Base-by-base conservation (phyloP, 2,888 invertebrate genomes). In the Lepidochrysops patricia region DNA sequence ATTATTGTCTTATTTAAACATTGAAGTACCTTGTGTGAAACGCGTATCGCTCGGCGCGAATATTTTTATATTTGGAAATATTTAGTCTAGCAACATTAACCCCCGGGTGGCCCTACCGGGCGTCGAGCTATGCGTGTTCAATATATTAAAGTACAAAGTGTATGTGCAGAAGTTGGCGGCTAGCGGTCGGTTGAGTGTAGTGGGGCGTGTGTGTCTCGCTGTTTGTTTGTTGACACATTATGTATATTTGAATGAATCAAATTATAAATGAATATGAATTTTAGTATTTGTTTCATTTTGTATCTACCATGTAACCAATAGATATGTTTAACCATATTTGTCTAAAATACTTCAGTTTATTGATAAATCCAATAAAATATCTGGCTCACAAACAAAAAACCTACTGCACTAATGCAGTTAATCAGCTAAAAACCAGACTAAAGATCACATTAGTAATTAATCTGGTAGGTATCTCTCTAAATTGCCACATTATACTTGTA, bases 221-320 rank as follows among this genome's bases (percentile, higher is more conserved):
- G 86, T 80, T 79, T 77, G 85, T 88, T 88, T 89, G 89, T 89
- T 88, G 85, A 88, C 84, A 89, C 87, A 87, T 85, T 81, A 82
- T 86, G 87, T 88, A 88, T 87, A 88, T 85, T 87, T 86, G 87
- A 88, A 87, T 84, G 85, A 89, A 87, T 89, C 86, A 89, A 88
- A 89, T 87, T 88, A 89, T 87, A 89, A 84, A 83, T 87, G 83
- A 84, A 82, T 83, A 84, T 84, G 84, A 89, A 89, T 88, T 88
- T 87, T 80, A 84, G 65, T 57, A 52, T 64, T 68, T 58, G 62
- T 75, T 76, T 79, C 67, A 77, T 78, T 80, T 73, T 60, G 37
- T 62, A 59, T 62, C 50, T 13, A 7, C 2, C 7, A 19, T 19
- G 19, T 19, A n/a, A n/a, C n/a, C n/a, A n/a, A n/a, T n/a, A n/a